phyloP scores from a whole-genome alignment of 2,797 vertebrate genomes.

The Enteromius radiatus region DNA sequence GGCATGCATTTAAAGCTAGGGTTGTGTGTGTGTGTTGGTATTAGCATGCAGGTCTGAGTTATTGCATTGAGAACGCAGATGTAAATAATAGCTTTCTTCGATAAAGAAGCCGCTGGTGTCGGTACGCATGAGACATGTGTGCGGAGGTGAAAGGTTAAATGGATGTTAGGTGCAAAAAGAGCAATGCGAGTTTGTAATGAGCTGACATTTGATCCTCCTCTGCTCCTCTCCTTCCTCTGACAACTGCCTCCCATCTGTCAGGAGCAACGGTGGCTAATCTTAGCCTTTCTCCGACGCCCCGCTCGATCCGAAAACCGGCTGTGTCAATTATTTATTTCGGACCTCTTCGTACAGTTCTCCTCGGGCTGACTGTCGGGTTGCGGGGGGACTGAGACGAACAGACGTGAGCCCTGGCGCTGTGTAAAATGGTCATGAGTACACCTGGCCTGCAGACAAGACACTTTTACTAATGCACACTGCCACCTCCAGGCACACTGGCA shows the following conservation, averaged over 20 bases:
- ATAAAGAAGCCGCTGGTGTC: not conserved
- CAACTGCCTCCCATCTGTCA: conserved; percentile 78
- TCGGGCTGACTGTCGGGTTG: conserved; percentile 31
- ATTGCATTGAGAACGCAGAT: conserved; percentile 3
- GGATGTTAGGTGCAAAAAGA: conserved; percentile 67
- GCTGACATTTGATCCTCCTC: conserved; percentile 78
- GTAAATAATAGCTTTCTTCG: not conserved
- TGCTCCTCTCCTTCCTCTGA: conserved; percentile 64
- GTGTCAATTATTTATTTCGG: conserved; percentile 76
- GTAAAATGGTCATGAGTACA: conserved; percentile 80
- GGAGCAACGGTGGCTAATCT: conserved; percentile 75
- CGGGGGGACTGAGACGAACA: not conserved
- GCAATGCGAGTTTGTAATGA: conserved; percentile 77
- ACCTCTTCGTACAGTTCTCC: conserved; percentile 61
- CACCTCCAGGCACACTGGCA: conserved; percentile 48
- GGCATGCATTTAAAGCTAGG: not conserved
- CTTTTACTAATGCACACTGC: conserved; percentile 49
- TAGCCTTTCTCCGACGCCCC: conserved; percentile 56
- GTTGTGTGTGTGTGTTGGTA: not conserved
- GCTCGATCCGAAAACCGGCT: conserved; percentile 70
- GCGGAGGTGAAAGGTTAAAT: conserved; percentile 63
- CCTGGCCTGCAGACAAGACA: conserved; percentile 71
- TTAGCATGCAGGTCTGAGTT: not conserved
- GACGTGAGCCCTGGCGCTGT: conserved; percentile 67
- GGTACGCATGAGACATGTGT: conserved; percentile 46